Evolutionary conservation across 2,797 vertebrate species (phyloP).

Genomic region (Philypnodon macrostomus): DNA sequence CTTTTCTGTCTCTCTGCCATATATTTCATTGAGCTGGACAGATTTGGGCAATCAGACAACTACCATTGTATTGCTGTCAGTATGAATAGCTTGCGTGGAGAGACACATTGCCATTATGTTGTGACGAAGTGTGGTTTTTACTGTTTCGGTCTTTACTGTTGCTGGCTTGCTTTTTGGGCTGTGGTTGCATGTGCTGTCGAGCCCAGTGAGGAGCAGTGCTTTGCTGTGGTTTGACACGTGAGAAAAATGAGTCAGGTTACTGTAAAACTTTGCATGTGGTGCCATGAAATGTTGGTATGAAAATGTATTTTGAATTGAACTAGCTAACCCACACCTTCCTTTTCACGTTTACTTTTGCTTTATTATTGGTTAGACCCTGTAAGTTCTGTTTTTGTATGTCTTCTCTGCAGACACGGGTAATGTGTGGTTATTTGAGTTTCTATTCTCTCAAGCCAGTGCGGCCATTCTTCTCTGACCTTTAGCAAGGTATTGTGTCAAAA

Average conservation of each 20-base stretch:
- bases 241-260: slow-evolving; percentile 41
- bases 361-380: too few species aligned
- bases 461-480: too few species aligned
- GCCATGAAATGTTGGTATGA: too few species aligned
- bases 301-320: too few species aligned
- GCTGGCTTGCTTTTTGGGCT: slow-evolving; percentile 26
- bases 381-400: too few species aligned
- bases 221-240: slow-evolving; percentile 46
- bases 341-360: too few species aligned
- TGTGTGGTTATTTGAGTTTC: too few species aligned
- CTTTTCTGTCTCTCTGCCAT: slow-evolving; percentile 46
- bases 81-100: slow-evolving; percentile 45
- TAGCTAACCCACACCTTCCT: too few species aligned
- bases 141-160: slow-evolving; percentile 30
- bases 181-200: slow-evolving; percentile 35
- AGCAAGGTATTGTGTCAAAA: too few species aligned
- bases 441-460: too few species aligned
- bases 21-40: slow-evolving; percentile 57
- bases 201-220: slow-evolving; percentile 36
- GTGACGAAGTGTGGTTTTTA: slow-evolving; percentile 36
- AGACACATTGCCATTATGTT: slow-evolving; percentile 56
- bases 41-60: slow-evolving; percentile 62
- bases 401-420: too few species aligned
- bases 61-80: slow-evolving; percentile 60
- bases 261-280: slow-evolving; percentile 31